Conservation (phyloP, 2,797 vertebrate genomes). For the Pampus argenteus region DNA sequence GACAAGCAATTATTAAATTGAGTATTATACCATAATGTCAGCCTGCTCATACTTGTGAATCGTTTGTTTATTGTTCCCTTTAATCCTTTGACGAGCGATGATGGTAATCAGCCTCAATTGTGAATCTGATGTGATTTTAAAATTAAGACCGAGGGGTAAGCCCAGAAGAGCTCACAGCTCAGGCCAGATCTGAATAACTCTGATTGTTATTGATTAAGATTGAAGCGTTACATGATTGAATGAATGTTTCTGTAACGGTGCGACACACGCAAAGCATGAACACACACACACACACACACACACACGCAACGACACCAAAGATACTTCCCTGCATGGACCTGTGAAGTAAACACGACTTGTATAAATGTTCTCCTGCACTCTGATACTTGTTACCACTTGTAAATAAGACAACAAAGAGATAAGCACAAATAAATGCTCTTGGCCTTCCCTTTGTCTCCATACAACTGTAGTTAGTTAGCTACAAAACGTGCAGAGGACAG, state of each 20-base stretch:
- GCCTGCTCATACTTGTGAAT: slow-evolving; percentile 61
- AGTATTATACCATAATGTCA: slow-evolving; percentile 48
- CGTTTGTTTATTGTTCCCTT: slow-evolving; percentile 57
- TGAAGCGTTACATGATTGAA: slow-evolving; percentile 44
- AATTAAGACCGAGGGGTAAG: slow-evolving; percentile 37
- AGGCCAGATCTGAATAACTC: slow-evolving; percentile 41
- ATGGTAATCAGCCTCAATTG: slow-evolving; percentile 67
- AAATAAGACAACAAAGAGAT: slow-evolving; percentile 49
- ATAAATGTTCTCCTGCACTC: slow-evolving; percentile 45
- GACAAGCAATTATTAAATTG: slow-evolving; percentile 53
- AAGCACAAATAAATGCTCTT: slow-evolving; percentile 33
- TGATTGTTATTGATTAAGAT: slow-evolving; percentile 68
- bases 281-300: slow-evolving; percentile 8
- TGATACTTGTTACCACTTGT: slow-evolving; percentile 34
- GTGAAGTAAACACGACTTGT: slow-evolving; percentile 48
- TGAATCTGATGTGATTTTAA: slow-evolving; percentile 63
- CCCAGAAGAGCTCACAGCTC: slow-evolving; percentile 32
- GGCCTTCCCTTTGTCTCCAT: slow-evolving; percentile 33
- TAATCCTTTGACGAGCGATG: slow-evolving; percentile 62
- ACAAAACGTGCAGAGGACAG: slow-evolving; percentile 46
- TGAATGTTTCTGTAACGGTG: slow-evolving; percentile 19
- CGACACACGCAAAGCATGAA: background rate
- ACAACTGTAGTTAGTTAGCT: slow-evolving; percentile 13
- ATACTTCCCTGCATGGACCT: slow-evolving; percentile 26
- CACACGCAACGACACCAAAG: slow-evolving; percentile 25